Percentiles rank a stretch among this genome's conserved stretches.
Conservation (phyloP, 1,140 invertebrate species). For the Pissodes strobi region DNA sequence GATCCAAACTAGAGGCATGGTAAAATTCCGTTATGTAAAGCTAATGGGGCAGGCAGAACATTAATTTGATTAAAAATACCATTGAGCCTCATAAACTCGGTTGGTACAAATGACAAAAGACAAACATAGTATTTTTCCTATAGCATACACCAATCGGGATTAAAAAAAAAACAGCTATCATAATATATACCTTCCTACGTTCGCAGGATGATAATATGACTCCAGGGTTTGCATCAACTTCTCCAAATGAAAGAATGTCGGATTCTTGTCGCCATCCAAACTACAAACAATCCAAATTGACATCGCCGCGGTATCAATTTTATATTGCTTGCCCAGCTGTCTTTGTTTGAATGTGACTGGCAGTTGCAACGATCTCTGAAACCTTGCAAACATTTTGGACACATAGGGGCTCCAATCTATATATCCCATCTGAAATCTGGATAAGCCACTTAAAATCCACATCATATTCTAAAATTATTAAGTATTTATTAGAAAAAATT, state of each 20-base stretch:
- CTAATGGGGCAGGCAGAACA: no score
- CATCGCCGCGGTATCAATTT: constrained; percentile 64
- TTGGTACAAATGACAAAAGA: no score
- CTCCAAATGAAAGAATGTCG: constrained; percentile 74
- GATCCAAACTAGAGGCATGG: no score
- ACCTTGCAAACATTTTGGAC: constrained; percentile 79
- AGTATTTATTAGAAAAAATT: not conserved
- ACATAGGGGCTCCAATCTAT: constrained; percentile 87
- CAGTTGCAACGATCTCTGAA: constrained; percentile 76
- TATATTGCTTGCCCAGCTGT: constrained; percentile 52
- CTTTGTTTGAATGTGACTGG: constrained; percentile 76
- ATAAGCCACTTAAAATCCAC: constrained; percentile 72
- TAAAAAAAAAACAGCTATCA: no score
- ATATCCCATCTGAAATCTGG: constrained; percentile 77
- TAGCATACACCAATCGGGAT: no score
- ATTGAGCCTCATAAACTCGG: no score
- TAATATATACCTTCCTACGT: constrained; percentile 71
- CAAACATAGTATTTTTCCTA: no score
- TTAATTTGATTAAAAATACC: no score
- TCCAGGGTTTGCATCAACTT: constrained; percentile 83
- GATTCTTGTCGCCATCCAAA: constrained; percentile 61
- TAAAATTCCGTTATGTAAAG: no score
- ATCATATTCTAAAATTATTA: constrained; percentile 66
- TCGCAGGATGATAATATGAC: constrained; percentile 90
- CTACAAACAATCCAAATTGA: constrained; percentile 73